Percentiles rank a stretch among this genome's conserved stretches.
phyloP scores from a whole-genome alignment of 1,140 invertebrate genomes.

The Spodoptera frugiperda region DNA sequence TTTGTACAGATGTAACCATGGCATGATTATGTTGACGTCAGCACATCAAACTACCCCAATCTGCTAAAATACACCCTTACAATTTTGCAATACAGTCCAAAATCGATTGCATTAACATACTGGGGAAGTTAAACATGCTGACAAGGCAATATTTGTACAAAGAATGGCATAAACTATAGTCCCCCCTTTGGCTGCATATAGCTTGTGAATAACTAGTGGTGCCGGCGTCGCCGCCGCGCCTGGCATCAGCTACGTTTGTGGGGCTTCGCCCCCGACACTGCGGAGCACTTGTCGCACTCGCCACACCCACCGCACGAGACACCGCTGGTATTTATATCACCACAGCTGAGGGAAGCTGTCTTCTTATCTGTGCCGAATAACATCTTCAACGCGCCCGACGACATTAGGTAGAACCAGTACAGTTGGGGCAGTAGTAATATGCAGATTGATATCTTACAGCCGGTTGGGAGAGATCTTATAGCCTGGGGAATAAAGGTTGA shows the following conservation, averaged over 20 bases:
- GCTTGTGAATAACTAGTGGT: neutral
- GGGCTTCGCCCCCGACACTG: neutral
- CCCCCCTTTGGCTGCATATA: too few relatives aligned
- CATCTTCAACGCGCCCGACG: slow-evolving; percentile 88
- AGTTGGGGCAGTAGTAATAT: slow-evolving; percentile 89
- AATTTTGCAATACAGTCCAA: too few relatives aligned
- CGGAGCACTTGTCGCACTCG: slow-evolving; percentile 34
- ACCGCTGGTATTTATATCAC: neutral
- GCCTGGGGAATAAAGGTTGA: slow-evolving; percentile 78
- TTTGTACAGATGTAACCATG: too few relatives aligned
- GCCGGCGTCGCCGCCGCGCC: slow-evolving; percentile 18
- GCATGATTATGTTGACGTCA: too few relatives aligned
- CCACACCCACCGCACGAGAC: slow-evolving; percentile 36
- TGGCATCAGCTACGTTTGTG: slow-evolving; percentile 65
- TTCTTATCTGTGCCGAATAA: slow-evolving; percentile 54
- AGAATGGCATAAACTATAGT: too few relatives aligned
- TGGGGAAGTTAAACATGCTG: too few relatives aligned
- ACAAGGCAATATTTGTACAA: too few relatives aligned
- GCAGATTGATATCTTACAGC: slow-evolving; percentile 88
- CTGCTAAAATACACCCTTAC: too few relatives aligned
- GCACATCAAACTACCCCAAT: too few relatives aligned
- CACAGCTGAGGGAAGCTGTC: neutral
- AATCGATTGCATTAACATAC: too few relatives aligned
- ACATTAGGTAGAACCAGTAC: slow-evolving; percentile 91
- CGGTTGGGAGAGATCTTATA: slow-evolving; percentile 85